phyloP scores from a whole-genome alignment of 2,888 invertebrate genomes.

The Adelphocoris suturalis region DNA sequence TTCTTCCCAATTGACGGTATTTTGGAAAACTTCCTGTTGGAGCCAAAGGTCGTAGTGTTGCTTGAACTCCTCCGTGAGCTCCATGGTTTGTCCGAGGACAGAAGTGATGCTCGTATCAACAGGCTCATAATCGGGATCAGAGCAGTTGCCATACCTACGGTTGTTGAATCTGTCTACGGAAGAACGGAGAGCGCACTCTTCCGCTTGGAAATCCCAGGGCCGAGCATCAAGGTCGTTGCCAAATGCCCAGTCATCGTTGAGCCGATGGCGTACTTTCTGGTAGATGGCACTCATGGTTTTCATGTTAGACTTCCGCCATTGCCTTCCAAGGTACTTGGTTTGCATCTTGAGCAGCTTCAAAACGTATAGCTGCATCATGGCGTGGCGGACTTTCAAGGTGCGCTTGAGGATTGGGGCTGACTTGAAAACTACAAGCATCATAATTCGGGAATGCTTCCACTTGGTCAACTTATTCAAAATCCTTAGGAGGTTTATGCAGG shows the following conservation, averaged over 20 bases:
- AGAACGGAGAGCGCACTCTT: constrained; percentile 95
- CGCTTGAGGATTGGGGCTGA: constrained; percentile 98
- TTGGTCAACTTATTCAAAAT: constrained; percentile 99
- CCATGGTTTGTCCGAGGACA: constrained; percentile 85
- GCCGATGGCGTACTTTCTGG: constrained; percentile 95
- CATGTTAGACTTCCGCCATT: constrained; percentile 99
- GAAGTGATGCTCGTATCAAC: constrained; percentile 91
- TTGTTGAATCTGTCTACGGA: constrained; percentile 98
- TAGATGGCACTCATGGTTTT: constrained; percentile 99
- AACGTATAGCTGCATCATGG: constrained; percentile 98
- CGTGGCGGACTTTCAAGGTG: constrained; percentile 95
- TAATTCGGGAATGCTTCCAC: constrained; percentile 99
- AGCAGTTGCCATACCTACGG: constrained; percentile 86
- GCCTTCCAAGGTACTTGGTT: constrained; percentile 98
- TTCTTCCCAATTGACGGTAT: constrained; percentile 89
- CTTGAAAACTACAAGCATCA: constrained; percentile 99
- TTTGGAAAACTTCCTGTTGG: constrained; percentile 96
- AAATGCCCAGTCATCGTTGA: constrained; percentile 99
- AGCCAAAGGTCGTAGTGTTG: constrained; percentile 96
- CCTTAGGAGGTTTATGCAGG: constrained; percentile 96
- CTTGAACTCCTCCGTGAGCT: constrained; percentile 95
- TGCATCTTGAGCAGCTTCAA: constrained; percentile 99
- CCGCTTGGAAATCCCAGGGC: constrained; percentile 99
- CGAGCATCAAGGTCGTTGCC: constrained; percentile 98
- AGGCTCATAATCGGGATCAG: constrained; percentile 81